These are phyloP conservation scores for Rostratula benghalensis DNA, from an alignment of 2,113 vertebrate genomes.

Conservation along the genomic window DNA sequence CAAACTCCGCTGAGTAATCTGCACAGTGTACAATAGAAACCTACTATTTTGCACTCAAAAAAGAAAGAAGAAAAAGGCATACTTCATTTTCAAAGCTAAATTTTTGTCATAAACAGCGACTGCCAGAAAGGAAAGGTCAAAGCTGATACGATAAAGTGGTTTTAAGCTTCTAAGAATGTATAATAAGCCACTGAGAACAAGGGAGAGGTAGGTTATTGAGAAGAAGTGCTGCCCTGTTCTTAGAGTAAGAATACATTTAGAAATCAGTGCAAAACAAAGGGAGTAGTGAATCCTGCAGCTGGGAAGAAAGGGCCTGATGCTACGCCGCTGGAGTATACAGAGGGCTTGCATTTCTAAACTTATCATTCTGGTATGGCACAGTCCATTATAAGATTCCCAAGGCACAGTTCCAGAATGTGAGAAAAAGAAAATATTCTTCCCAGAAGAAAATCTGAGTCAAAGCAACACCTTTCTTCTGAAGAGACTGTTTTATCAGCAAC, in stretches of 20 bases:
- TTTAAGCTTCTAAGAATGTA: not conserved
- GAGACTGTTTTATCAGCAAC: not conserved
- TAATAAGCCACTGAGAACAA: not conserved
- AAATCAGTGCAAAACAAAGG: not conserved
- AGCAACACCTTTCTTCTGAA: not conserved
- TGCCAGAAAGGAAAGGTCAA: not conserved
- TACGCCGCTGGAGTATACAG: not conserved
- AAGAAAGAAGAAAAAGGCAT: not conserved
- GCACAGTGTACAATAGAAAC: not conserved
- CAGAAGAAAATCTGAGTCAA: not conserved
- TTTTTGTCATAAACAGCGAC: not conserved
- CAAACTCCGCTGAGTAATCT: not conserved
- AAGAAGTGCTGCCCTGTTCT: not conserved
- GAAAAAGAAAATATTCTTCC: not conserved
- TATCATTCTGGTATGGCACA: not conserved
- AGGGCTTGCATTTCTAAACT: not conserved
- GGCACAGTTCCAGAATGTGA: accelerated
- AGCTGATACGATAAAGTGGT: not conserved
- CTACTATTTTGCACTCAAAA: not conserved
- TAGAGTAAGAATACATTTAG: not conserved
- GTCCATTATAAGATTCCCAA: not conserved
- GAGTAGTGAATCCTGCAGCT: not conserved
- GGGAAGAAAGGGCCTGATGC: not conserved
- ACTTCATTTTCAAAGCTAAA: not conserved
- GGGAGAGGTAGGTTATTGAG: not conserved